Conservation (phyloP, 64 coral and sea anemone genomes). For the Porites australiensis region DNA sequence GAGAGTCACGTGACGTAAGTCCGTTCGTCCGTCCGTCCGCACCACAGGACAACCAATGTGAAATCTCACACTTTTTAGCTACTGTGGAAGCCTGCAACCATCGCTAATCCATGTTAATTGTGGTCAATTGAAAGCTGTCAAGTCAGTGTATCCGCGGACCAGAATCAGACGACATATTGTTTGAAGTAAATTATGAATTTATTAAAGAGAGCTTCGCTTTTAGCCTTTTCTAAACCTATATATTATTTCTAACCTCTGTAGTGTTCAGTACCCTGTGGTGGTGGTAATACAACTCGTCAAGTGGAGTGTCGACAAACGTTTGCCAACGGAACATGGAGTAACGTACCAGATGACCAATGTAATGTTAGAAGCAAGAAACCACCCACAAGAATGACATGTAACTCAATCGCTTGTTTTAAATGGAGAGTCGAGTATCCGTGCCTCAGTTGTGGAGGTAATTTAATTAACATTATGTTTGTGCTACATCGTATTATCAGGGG, state of each 20-base stretch:
- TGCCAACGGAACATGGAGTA: background rate
- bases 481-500: too few relatives aligned
- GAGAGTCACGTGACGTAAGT: too few relatives aligned
- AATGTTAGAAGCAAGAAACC: conserved; percentile 1
- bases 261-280: conserved; percentile 60
- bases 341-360: background rate
- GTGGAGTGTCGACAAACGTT: conserved; percentile 41
- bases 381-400: background rate
- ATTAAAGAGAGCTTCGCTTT: too few relatives aligned
- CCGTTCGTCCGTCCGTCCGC: too few relatives aligned
- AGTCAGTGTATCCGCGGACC: too few relatives aligned
- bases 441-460: conserved; percentile 42
- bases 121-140: too few relatives aligned
- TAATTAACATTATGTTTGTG: background rate
- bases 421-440: conserved; percentile 64
- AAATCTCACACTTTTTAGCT: too few relatives aligned
- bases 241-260: background rate
- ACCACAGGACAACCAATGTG: too few relatives aligned
- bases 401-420: conserved; percentile 31
- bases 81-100: too few relatives aligned
- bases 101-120: too few relatives aligned
- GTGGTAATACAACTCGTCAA: background rate
- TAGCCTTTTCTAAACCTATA: background rate
- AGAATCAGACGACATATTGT: too few relatives aligned
- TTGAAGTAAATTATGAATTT: too few relatives aligned